Percentiles rank a stretch among this genome's conserved stretches.
These are phyloP conservation scores for Lutjanus campechanus DNA, from an alignment of 2,797 vertebrate species.

Conservation along the genomic window DNA sequence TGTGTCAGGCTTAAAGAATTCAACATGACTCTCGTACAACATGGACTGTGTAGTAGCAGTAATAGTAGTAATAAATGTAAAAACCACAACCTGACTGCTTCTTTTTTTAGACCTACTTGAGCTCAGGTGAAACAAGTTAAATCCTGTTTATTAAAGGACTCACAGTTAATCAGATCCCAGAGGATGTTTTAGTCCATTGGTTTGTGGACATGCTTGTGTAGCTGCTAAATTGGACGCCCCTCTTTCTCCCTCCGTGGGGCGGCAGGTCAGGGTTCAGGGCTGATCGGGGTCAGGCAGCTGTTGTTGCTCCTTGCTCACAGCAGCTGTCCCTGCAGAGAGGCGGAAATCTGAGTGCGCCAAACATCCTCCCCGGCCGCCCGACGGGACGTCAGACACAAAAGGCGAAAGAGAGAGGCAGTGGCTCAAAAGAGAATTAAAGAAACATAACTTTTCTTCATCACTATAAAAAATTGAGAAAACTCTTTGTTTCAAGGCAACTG, in stretches of 20 bases:
- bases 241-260: constrained; percentile 58
- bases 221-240: constrained; percentile 64
- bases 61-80: not conserved
- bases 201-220: constrained; percentile 59
- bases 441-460: not conserved
- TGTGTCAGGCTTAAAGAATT: not conserved
- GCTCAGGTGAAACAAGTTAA: constrained; percentile 10
- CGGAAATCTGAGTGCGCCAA: constrained; percentile 68
- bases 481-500: too few species aligned
- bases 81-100: not conserved
- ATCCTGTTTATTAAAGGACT: not conserved
- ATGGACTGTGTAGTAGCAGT: not conserved
- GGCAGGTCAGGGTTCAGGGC: constrained; percentile 62
- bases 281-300: constrained; percentile 79
- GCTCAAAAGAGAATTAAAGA: not conserved
- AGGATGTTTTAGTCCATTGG: not conserved
- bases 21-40: not conserved
- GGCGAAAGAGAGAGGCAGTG: constrained; percentile 14
- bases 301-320: constrained; percentile 78
- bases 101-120: not conserved
- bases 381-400: constrained; percentile 31
- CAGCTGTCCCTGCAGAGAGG: constrained; percentile 75
- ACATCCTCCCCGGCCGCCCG: constrained; percentile 45
- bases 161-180: not conserved
- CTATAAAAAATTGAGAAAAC: too few species aligned